Evolutionary conservation across 2,888 invertebrate species (phyloP).

Genomic region (Acanthosepion esculentum): DNA sequence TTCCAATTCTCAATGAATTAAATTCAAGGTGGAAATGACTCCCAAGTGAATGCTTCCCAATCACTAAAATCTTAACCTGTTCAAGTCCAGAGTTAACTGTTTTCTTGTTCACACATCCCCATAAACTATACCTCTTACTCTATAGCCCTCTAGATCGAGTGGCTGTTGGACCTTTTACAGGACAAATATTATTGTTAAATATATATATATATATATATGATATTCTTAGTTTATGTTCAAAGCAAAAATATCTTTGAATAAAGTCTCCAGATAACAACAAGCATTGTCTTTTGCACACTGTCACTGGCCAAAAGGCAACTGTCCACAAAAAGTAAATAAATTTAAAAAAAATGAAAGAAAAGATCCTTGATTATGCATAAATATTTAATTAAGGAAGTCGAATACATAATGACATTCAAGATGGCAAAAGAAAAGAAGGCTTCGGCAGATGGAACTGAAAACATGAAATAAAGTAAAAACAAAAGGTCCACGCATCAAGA

Average conservation of each 20-base stretch:
- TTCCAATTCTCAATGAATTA: background rate
- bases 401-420: slow-evolving; percentile 4
- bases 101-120: too few relatives aligned
- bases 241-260: background rate
- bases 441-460: background rate
- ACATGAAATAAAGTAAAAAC: background rate
- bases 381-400: slow-evolving; percentile 23
- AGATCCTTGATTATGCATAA: background rate
- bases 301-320: background rate
- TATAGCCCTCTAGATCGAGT: too few relatives aligned
- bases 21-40: background rate
- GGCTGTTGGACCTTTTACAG: too few relatives aligned
- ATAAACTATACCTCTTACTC: too few relatives aligned
- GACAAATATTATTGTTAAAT: too few relatives aligned
- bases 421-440: background rate
- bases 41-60: too few relatives aligned
- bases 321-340: background rate
- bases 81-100: too few relatives aligned
- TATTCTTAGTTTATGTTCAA: background rate
- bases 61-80: background rate
- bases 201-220: background rate
- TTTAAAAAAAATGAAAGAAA: background rate
- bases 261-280: background rate
- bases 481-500: background rate
- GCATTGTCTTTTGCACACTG: background rate